Evolutionary conservation across 2,888 invertebrate genomes (phyloP).

Genomic region (Nomada ruficornis): DNA sequence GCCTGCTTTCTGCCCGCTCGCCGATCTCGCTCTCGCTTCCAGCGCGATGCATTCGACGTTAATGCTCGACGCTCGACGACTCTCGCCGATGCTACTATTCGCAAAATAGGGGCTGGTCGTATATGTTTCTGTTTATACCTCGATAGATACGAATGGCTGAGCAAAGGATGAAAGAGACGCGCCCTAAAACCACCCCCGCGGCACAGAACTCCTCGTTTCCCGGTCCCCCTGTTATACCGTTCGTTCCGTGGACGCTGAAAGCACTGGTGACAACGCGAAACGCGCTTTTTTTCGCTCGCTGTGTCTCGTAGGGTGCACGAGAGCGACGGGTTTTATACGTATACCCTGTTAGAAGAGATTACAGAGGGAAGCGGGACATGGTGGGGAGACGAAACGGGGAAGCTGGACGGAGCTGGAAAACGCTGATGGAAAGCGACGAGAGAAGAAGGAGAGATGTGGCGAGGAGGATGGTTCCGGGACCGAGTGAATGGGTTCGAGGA

Average conservation of each 20-base stretch:
- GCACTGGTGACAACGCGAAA: slow-evolving; percentile 32
- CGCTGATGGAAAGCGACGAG: slow-evolving; percentile 18
- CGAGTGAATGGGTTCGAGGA: slow-evolving; percentile 16
- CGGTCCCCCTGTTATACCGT: neutral
- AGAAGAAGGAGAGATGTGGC: slow-evolving; percentile 17
- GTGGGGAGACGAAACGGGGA: neutral
- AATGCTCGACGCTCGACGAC: slow-evolving; percentile 63
- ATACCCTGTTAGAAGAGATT: neutral
- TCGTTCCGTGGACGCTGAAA: slow-evolving; percentile 10
- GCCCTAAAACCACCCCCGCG: slow-evolving; percentile 36
- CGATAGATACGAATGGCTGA: slow-evolving; percentile 69
- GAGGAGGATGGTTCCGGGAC: neutral
- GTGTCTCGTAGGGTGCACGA: neutral
- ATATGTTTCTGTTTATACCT: slow-evolving; percentile 67
- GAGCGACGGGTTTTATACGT: neutral
- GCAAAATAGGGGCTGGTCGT: slow-evolving; percentile 57
- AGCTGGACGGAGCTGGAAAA: neutral
- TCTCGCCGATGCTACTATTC: slow-evolving; percentile 43
- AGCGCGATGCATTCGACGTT: slow-evolving; percentile 61
- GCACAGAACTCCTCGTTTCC: slow-evolving; percentile 11
- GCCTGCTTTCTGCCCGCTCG: no score
- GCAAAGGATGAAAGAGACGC: slow-evolving; percentile 67
- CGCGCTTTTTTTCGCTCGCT: slow-evolving; percentile 12
- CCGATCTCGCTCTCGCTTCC: slow-evolving; percentile 10
- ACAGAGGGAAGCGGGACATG: neutral